Conservation (phyloP, 1,140 invertebrate species). For the Pachyrhynchus sulphureomaculatus region DNA sequence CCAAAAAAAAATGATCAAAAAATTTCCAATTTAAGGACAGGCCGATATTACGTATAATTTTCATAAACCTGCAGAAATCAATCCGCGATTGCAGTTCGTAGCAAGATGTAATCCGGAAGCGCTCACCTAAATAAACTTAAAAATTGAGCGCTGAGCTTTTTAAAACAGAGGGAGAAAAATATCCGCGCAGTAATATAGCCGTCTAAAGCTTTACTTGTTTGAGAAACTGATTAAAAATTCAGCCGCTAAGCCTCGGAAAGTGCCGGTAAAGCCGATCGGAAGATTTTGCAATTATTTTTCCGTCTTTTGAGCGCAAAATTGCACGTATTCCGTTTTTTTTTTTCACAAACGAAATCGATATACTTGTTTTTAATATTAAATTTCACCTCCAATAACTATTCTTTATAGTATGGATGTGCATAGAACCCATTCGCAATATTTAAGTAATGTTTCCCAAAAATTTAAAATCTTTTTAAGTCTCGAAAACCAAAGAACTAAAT, state of each 20-base stretch:
- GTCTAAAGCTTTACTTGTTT: constrained; percentile 43
- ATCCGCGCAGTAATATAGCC: constrained; percentile 34
- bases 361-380: background rate
- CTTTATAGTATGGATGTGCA: no score
- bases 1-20: no score
- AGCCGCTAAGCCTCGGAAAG: constrained; percentile 43
- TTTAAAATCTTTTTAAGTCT: no score
- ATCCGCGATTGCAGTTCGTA: constrained; percentile 18
- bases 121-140: constrained; percentile 42
- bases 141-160: constrained; percentile 42
- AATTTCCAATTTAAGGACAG: no score
- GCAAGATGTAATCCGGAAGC: constrained; percentile 34
- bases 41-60: no score
- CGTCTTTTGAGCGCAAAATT: constrained; percentile 29
- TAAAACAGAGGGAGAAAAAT: constrained; percentile 42
- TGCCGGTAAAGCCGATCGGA: constrained; percentile 42
- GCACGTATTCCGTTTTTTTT: constrained; percentile 18
- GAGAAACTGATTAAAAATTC: constrained; percentile 48
- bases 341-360: background rate
- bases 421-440: no score
- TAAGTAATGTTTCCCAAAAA: no score
- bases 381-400: no score
- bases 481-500: no score
- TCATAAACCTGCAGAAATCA: background rate
- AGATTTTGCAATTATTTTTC: constrained; percentile 46